phyloP scores from a whole-genome alignment of 2,797 vertebrate species.

The Sciurus vulgaris region DNA sequence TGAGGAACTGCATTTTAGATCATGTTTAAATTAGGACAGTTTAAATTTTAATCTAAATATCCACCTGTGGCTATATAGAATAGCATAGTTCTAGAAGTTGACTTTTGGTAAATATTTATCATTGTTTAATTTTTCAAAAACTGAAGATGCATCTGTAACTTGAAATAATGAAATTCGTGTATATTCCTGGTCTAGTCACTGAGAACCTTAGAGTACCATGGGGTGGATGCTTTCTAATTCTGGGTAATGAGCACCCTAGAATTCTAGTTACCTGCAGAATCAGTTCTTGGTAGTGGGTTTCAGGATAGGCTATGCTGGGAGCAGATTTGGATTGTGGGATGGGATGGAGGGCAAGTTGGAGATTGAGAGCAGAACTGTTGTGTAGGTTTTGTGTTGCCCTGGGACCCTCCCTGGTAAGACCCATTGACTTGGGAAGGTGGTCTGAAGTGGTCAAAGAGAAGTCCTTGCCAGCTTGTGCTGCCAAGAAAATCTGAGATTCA shows the following conservation, averaged over 20 bases:
- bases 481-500: background rate
- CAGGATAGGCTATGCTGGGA: background rate
- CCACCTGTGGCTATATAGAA: background rate
- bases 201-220: background rate
- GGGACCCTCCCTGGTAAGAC: background rate
- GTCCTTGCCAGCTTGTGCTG: background rate
- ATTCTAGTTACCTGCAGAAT: background rate
- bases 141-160: background rate
- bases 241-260: background rate
- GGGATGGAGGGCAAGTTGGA: background rate
- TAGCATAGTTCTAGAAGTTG: background rate
- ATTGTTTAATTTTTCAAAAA: background rate
- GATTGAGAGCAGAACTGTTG: background rate
- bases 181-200: background rate
- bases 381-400: background rate
- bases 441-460: background rate
- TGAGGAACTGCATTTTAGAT: slow-evolving; percentile 13
- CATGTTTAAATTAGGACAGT: slow-evolving; percentile 4
- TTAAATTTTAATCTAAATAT: slow-evolving; percentile 38
- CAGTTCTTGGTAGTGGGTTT: background rate
- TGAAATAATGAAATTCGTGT: background rate
- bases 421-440: background rate
- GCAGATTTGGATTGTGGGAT: background rate
- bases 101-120: slow-evolving; percentile 9
- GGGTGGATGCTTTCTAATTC: background rate